These are phyloP conservation scores for Ceramica pisi DNA, from an alignment of 2,888 invertebrate species.

Conservation along the genomic window DNA sequence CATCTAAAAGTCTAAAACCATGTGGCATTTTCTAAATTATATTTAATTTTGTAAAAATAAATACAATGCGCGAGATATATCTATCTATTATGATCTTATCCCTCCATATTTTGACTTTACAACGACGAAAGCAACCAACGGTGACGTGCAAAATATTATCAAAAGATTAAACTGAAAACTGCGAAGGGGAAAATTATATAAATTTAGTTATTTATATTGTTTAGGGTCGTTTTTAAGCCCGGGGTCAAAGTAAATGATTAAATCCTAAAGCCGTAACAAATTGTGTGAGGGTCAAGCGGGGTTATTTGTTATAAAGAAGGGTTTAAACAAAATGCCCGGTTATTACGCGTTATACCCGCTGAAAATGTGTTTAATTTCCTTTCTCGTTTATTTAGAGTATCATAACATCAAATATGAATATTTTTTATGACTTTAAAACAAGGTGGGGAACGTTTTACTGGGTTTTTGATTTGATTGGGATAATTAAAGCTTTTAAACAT, in stretches of 20 bases:
- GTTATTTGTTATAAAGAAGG: slow-evolving; percentile 63
- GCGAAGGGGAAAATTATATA: slow-evolving; percentile 40
- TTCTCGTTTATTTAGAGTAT: slow-evolving; percentile 50
- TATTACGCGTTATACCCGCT: slow-evolving; percentile 48
- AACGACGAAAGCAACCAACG: slow-evolving; percentile 4
- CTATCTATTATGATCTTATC: not conserved
- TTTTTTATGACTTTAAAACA: slow-evolving; percentile 33
- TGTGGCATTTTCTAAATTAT: too few relatives aligned
- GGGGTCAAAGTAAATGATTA: slow-evolving; percentile 64
- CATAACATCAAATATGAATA: slow-evolving; percentile 43
- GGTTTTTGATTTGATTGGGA: slow-evolving; percentile 20
- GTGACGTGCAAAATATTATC: slow-evolving; percentile 33
- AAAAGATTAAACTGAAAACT: slow-evolving; percentile 50
- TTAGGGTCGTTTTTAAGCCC: slow-evolving; percentile 58
- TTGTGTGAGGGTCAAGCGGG: slow-evolving; percentile 62
- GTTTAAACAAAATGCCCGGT: slow-evolving; percentile 52
- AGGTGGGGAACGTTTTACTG: slow-evolving; percentile 18
- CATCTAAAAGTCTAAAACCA: not conserved
- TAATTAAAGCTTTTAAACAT: slow-evolving; percentile 30
- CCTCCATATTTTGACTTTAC: slow-evolving; percentile 10
- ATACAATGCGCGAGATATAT: slow-evolving; percentile 2
- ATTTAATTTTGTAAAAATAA: not conserved
- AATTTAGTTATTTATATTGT: slow-evolving; percentile 61
- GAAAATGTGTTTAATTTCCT: slow-evolving; percentile 66
- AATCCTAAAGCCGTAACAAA: slow-evolving; percentile 63